phyloP scores from a whole-genome alignment of 2,888 invertebrate genomes.

The Xestia sexstrigata region DNA sequence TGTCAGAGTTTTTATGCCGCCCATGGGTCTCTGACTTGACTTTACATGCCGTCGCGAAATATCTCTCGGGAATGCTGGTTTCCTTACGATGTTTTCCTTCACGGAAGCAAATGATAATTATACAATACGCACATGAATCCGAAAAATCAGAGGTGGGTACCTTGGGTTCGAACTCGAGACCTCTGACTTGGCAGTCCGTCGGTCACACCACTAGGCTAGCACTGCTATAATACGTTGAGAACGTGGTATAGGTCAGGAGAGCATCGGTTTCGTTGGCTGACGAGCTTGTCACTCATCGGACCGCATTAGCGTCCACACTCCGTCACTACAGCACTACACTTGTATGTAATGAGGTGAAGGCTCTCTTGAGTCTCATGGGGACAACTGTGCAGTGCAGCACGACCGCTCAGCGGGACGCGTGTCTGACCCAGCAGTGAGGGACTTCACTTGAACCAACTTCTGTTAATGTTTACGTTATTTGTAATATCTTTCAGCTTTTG shows the following conservation, averaged over 20 bases:
- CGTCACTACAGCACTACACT: not conserved
- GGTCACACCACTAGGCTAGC: no score
- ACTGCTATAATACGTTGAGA: not conserved
- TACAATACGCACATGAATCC: no score
- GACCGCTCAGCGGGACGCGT: not conserved
- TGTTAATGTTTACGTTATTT: not conserved
- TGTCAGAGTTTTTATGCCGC: no score
- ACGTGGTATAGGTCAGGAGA: not conserved
- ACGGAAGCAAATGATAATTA: no score
- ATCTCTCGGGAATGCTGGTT: no score
- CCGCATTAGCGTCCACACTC: not conserved
- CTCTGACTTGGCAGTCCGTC: no score
- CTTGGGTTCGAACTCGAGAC: no score
- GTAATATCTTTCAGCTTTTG: not conserved
- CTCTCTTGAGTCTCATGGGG: no score
- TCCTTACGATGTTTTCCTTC: no score
- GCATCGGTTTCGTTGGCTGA: not conserved
- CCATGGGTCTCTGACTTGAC: no score
- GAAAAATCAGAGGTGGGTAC: no score
- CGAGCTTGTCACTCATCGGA: constrained; percentile 6
- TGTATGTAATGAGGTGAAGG: not conserved
- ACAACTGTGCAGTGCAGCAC: not conserved
- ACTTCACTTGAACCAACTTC: not conserved
- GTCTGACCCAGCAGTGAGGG: not conserved
- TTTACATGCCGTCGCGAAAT: no score